Conservation (phyloP, 2,888 invertebrate species). For the Patella depressa region DNA sequence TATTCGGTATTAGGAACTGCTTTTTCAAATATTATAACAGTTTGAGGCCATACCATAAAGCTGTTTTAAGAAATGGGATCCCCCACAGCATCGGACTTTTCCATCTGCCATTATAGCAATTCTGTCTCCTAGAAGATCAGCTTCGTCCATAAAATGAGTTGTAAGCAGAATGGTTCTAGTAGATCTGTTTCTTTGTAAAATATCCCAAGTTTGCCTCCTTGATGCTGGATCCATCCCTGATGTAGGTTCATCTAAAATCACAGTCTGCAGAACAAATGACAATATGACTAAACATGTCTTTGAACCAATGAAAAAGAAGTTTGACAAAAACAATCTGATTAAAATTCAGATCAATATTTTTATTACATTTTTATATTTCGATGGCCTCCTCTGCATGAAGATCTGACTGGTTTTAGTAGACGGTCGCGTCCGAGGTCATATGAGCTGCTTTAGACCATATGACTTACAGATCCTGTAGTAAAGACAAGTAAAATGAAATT, state of each 20-base stretch:
- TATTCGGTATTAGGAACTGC: too few species aligned
- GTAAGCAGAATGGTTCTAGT: conserved; percentile 85
- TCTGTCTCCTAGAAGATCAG: conserved; percentile 87
- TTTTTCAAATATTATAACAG: too few species aligned
- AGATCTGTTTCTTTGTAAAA: conserved; percentile 77
- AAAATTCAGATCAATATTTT: too few species aligned
- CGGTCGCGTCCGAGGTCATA: too few species aligned
- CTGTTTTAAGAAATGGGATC: conserved; percentile 81
- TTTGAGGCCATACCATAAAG: conserved; percentile 77
- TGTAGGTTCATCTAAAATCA: conserved; percentile 75
- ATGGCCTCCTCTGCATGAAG: too few species aligned
- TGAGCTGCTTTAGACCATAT: too few species aligned
- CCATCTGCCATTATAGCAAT: conserved; percentile 90
- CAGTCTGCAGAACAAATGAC: conserved; percentile 55
- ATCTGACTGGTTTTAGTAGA: too few species aligned
- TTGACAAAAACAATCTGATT: neutral
- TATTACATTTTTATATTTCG: too few species aligned
- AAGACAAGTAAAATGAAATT: too few species aligned
- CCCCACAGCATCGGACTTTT: conserved; percentile 83
- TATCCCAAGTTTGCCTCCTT: conserved; percentile 79
- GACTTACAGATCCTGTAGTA: too few species aligned
- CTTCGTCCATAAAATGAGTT: conserved; percentile 88
- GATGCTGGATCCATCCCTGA: conserved; percentile 75
- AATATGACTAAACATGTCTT: neutral
- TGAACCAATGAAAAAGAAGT: neutral